Conservation (phyloP, 2,113 vertebrate species). For the Phocoena phocoena region DNA sequence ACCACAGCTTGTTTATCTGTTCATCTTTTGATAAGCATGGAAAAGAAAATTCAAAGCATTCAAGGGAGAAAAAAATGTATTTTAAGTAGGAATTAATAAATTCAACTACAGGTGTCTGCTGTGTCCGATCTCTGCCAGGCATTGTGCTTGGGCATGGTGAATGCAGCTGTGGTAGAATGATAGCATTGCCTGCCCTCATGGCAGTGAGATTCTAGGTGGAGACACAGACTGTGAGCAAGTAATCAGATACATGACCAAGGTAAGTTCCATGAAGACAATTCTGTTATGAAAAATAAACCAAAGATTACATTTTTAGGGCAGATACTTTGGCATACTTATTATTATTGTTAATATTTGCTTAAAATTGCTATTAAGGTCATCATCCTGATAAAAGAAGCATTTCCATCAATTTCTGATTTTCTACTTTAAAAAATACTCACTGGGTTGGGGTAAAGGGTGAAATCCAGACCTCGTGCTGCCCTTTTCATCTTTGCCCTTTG, state of each 20-base stretch:
- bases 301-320: not conserved
- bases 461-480: not conserved
- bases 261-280: not conserved
- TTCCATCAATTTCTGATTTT: constrained; percentile 76
- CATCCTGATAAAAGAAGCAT: constrained; percentile 74
- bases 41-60: not conserved
- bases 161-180: not conserved
- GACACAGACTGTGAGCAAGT: not conserved
- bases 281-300: not conserved
- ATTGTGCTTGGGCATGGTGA: not conserved
- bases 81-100: not conserved
- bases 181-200: fast-evolving
- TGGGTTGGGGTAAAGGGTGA: not conserved
- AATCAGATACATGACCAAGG: not conserved
- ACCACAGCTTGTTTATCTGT: not conserved
- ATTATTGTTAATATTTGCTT: constrained; percentile 13
- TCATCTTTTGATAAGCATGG: not conserved
- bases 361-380: constrained; percentile 71
- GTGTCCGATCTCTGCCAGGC: not conserved
- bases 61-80: not conserved
- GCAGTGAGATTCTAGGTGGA: not conserved
- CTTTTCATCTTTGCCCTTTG: not conserved
- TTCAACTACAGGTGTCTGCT: not conserved
- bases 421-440: constrained; percentile 68
- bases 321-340: not conserved